Percentiles rank a stretch among this genome's conserved stretches.
Evolutionary conservation across 2,888 invertebrate genomes (phyloP).

Genomic region (Scelioninae gen. 1): DNA sequence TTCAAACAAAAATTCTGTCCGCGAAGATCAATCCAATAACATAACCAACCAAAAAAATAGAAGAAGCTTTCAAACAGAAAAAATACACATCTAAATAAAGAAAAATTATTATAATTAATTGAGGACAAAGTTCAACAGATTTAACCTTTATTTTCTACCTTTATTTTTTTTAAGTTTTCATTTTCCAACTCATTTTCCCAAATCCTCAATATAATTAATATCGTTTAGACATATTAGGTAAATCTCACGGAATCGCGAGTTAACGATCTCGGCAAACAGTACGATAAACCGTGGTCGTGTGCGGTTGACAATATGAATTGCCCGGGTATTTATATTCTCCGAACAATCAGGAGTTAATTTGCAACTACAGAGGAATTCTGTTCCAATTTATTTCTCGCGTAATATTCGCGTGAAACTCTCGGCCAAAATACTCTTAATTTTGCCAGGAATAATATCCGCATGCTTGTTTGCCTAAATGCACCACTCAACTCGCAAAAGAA

Average conservation of each 20-base stretch:
- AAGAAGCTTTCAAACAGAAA: not conserved
- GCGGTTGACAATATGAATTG: slow-evolving; percentile 37
- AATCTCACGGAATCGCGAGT: slow-evolving; percentile 1
- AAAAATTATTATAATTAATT: too few species aligned
- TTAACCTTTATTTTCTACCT: too few species aligned
- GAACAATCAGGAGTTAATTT: slow-evolving; percentile 34
- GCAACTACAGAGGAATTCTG: slow-evolving; percentile 35
- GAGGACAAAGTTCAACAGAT: too few species aligned
- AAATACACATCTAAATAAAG: too few species aligned
- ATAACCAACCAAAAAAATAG: not conserved
- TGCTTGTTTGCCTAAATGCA: not conserved
- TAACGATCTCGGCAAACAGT: slow-evolving; percentile 16
- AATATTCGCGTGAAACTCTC: slow-evolving; percentile 16
- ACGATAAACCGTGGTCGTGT: too few species aligned
- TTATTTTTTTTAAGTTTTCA: too few species aligned
- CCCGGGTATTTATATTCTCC: slow-evolving; percentile 28
- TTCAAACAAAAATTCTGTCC: not conserved
- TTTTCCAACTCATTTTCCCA: not conserved
- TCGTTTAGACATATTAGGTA: not conserved
- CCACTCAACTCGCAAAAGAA: not conserved
- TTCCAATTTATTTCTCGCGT: slow-evolving; percentile 26
- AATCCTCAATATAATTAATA: not conserved
- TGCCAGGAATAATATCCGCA: not conserved
- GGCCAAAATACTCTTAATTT: slow-evolving; percentile 42
- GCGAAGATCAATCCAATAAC: slow-evolving; percentile 7